A percentile compares a stretch with the other conserved stretches of the same genome.
These are phyloP conservation scores for Xestobium rufovillosum DNA, from an alignment of 2,888 invertebrate genomes.

Conservation along the genomic window DNA sequence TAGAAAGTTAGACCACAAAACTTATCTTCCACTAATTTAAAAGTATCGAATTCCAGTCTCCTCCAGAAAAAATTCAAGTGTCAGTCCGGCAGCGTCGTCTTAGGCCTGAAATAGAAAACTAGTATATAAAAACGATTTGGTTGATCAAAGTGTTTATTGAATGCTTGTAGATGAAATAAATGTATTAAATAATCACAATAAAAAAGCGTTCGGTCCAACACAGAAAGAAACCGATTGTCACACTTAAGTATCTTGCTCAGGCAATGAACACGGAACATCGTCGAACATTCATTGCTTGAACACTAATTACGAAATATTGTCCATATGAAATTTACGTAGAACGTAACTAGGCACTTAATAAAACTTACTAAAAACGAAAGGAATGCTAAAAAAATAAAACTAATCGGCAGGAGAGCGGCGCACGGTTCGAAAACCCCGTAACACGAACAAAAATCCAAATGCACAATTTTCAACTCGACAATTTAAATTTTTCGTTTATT, in stretches of 20 bases:
- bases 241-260: too few relatives aligned
- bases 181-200: conserved; percentile 35
- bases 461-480: too few relatives aligned
- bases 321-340: conserved; percentile 25
- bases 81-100: conserved; percentile 44
- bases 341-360: conserved; percentile 34
- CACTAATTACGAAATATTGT: too few relatives aligned
- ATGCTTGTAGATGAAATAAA: conserved; percentile 31
- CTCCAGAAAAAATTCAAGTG: conserved; percentile 46
- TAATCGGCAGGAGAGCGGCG: conserved; percentile 19
- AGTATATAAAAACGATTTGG: conserved; percentile 39
- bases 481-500: too few relatives aligned
- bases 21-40: conserved; percentile 45
- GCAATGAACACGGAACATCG: too few relatives aligned
- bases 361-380: too few relatives aligned
- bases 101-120: conserved; percentile 43
- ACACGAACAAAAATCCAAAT: too few relatives aligned
- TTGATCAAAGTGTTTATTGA: conserved; percentile 35
- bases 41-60: conserved; percentile 43
- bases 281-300: too few relatives aligned
- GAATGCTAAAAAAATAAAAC: conserved; percentile 28
- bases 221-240: conserved; percentile 34
- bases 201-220: conserved; percentile 24
- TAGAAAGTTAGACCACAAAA: conserved; percentile 44
- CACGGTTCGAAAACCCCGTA: too few relatives aligned